phyloP scores from a whole-genome alignment of 2,113 vertebrate genomes.

The Dicrurus megarhynchus region DNA sequence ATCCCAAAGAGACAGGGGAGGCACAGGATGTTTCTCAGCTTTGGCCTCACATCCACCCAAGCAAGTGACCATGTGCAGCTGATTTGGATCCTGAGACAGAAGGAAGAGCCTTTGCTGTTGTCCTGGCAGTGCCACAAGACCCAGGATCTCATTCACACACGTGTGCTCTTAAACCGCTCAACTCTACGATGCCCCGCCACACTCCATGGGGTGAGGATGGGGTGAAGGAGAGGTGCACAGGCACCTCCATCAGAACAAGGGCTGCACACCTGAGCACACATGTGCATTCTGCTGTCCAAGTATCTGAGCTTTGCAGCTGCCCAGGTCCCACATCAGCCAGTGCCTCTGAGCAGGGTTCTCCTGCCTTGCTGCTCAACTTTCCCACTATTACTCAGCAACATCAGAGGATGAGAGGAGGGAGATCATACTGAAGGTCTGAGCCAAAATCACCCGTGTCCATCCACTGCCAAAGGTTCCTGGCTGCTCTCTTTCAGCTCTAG shows the following conservation, averaged over 20 bases:
- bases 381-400: neutral
- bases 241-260: neutral
- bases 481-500: neutral
- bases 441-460: neutral
- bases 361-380: neutral
- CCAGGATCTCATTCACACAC: neutral
- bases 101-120: neutral
- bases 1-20: neutral
- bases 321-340: accelerated
- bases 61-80: neutral
- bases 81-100: neutral
- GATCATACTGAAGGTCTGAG: neutral
- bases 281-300: neutral
- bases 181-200: accelerated
- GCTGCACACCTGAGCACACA: neutral
- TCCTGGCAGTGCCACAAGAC: neutral
- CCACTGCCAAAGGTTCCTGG: neutral
- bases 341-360: accelerated
- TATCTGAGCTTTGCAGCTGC: neutral
- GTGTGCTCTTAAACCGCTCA: neutral
- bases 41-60: neutral
- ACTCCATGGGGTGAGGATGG: accelerated
- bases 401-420: neutral
- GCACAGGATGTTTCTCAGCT: neutral
- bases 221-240: neutral